Evolutionary conservation across 2,888 invertebrate genomes (phyloP), one percentile per base, ranked within the genome.

Genomic region (Apamea anceps): DNA sequence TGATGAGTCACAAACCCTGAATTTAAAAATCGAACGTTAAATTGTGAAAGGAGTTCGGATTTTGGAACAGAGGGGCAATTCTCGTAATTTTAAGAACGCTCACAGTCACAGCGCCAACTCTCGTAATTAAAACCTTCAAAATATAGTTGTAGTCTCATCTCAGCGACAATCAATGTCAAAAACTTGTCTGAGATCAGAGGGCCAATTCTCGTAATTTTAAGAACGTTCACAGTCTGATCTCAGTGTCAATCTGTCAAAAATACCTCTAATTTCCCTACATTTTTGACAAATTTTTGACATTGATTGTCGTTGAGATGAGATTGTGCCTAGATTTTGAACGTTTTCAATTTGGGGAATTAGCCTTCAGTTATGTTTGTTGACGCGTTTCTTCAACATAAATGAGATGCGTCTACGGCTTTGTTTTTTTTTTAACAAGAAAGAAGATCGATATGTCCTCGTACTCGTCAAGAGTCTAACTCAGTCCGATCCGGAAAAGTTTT

Each of bases 1-100:
- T 82, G 85, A 90, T 90, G 88, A 90, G 77, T 90, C 90, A 90
- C 84, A 80, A 77, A 42, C 65, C 66, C 82, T 82, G 74, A 25
- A 65, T 60, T 60, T 37, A 65, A 80, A 84, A 71, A 60, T 70
- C 18, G 3, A 51, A 80, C 62, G 60, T 51, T 28, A n/a, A 32
- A 45, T 71, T 62, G 28, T 45, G 60, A 37, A 71, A 54, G 25
- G 25, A 28, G 2, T 65, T 63, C 32, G 48, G 2, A 67, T 45
- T 60, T 67, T 42, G n/a, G 18, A 75, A 66, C 62, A 62, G 12
- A 57, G 12, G 25, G 25, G 1, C 57, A 57, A 57, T 57, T 21
- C 57, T 57, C n/a, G 57, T 57, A 57, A 57, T 57, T 57, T n/a
- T n/a, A 57, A n/a, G 57, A n/a, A 57, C 12, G 12, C 12, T 57